Conservation (phyloP, 2,888 invertebrate genomes). For the Sialis fuliginosa region DNA sequence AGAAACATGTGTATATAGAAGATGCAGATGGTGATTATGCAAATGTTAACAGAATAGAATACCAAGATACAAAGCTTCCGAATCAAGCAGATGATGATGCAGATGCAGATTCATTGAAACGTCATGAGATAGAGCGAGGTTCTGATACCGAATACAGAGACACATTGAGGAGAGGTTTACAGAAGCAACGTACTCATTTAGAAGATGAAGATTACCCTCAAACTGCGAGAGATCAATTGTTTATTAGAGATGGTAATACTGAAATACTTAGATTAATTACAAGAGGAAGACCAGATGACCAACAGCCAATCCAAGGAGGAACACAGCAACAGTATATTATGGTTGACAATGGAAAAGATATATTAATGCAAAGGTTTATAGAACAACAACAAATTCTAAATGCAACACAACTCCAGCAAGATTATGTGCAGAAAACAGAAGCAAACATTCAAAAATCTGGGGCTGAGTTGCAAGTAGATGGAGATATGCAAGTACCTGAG, state of each 20-base stretch:
- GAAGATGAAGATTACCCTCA: slow-evolving; percentile 10
- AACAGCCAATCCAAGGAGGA: slow-evolving; percentile 29
- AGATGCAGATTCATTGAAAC: slow-evolving; percentile 53
- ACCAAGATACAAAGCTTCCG: slow-evolving; percentile 20
- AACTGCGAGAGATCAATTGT: slow-evolving; percentile 47
- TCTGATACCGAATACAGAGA: slow-evolving; percentile 38
- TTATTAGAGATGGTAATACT: slow-evolving; percentile 69
- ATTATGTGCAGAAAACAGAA: slow-evolving; percentile 14
- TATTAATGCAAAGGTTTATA: slow-evolving; percentile 67
- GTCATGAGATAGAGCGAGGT: slow-evolving; percentile 62
- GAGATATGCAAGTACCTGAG: not conserved
- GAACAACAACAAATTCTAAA: slow-evolving; percentile 42
- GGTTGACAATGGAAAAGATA: slow-evolving; percentile 65
- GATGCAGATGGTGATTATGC: slow-evolving; percentile 38
- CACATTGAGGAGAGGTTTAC: slow-evolving; percentile 21
- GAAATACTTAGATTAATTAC: slow-evolving; percentile 68
- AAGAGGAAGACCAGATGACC: slow-evolving; percentile 48
- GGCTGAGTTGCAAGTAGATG: slow-evolving; percentile 1
- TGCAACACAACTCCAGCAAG: not conserved
- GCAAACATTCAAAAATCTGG: slow-evolving; percentile 9
- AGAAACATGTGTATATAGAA: slow-evolving; percentile 36
- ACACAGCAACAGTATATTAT: slow-evolving; percentile 40
- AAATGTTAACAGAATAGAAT: slow-evolving; percentile 31
- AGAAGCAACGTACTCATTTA: slow-evolving; percentile 18
- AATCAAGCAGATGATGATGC: slow-evolving; percentile 29